Evolutionary conservation across 2,797 vertebrate species (phyloP).

Genomic region (Microchirus variegatus): DNA sequence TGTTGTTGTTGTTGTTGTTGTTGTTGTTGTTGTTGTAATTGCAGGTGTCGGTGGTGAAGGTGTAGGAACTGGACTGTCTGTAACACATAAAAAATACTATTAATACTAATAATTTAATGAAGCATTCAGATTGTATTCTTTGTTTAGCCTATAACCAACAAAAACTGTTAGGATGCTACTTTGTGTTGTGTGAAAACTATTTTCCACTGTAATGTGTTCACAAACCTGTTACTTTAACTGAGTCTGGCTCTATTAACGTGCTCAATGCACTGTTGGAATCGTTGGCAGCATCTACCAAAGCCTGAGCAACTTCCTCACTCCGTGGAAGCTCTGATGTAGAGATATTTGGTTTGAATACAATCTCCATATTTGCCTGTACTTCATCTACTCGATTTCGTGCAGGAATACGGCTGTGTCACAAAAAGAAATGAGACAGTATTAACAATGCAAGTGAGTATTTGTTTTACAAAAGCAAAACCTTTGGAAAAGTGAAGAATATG

Average conservation of each 20-base stretch:
- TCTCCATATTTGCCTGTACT: not conserved
- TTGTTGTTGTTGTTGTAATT: too few relatives aligned
- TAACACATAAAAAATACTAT: not conserved
- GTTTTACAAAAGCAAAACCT: not conserved
- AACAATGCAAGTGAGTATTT: not conserved
- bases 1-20: too few relatives aligned
- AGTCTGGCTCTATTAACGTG: not conserved
- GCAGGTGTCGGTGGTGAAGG: not conserved
- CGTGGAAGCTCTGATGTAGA: not conserved
- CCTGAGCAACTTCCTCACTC: not conserved
- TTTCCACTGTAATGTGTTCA: not conserved
- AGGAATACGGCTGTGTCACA: not conserved
- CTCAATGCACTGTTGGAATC: not conserved
- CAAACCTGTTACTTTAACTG: not conserved
- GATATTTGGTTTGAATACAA: not conserved
- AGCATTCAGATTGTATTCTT: too few relatives aligned
- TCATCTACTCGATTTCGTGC: fast-evolving
- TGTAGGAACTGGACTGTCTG: not conserved
- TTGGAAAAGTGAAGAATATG: not conserved
- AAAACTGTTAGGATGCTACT: not conserved
- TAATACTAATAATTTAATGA: too few relatives aligned
- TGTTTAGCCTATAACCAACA: too few relatives aligned
- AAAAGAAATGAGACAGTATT: not conserved
- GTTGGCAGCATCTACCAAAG: not conserved
- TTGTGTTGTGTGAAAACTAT: not conserved